Evolutionary conservation across 2,888 invertebrate genomes (phyloP), one percentile per base, ranked within the genome.

Genomic region (Phrixothrix hirtus): DNA sequence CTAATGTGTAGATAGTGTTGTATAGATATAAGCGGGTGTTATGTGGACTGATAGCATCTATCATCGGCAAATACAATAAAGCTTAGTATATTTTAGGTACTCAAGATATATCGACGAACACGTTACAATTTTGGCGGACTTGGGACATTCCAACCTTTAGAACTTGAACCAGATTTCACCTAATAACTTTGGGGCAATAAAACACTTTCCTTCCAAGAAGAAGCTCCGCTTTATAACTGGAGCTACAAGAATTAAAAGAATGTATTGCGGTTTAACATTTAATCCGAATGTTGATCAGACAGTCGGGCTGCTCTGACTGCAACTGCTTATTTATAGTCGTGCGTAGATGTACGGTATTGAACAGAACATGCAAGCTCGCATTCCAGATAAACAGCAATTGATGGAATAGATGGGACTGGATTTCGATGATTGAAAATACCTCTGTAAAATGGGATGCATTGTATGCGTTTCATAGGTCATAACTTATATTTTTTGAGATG

Each of bases 251-350:
- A 70, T 69, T 67, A 67, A 66, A 68, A 63, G 70, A 70, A 69
- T 68, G 70, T 66, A 68, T 66, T 68, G 68, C 69, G 67, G 68
- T 70, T 69, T 69, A 68, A 68, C 69, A 65, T 70, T 70, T 70
- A 70, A 69, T 69, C 69, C 70, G 65, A 69, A 70, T 68, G 68
- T 67, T 68, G 68, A 69, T 70, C 70, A 58, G 68, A 67, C 66
- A 67, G 63, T 58, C 62, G 62, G 61, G 58, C 55, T 62, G 56
- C 59, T 60, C 59, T 57, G 63, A 49, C 54, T 53, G 43, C 60
- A 58, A 52, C 47, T 46, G 55, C 59, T 67, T 68, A 69, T 69
- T 68, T 69, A 68, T 67, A 55, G 64, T 60, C 57, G 57, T 60
- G 63, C 59, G 61, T 59, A 61, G 62, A 64, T 62, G 65, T 63